phyloP scores from a whole-genome alignment of 2,113 vertebrate species.

The Pongo pygmaeus region DNA sequence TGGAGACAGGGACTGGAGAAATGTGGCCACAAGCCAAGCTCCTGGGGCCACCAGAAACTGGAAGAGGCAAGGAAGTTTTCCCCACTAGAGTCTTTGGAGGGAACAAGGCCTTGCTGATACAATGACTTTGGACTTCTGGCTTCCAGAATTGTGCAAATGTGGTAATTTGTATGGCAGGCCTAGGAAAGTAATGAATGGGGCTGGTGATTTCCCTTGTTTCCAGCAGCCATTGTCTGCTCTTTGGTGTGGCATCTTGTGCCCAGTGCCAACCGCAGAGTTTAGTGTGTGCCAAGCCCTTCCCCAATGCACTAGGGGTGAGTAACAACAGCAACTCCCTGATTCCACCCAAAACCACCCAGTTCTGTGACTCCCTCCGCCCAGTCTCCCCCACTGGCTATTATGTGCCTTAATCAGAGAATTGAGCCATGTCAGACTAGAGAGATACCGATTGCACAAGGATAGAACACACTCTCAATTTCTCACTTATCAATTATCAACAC shows the following conservation, averaged over 20 bases:
- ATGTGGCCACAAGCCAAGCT: background rate
- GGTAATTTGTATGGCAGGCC: background rate
- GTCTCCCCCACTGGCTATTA: background rate
- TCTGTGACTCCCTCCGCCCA: too few relatives aligned
- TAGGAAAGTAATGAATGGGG: background rate
- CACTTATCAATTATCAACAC: rapidly evolving
- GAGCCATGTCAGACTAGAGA: background rate
- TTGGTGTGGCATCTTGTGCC: background rate
- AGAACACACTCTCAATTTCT: background rate
- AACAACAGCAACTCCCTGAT: rapidly evolving
- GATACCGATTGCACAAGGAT: background rate
- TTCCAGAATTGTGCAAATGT: background rate
- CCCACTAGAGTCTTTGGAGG: background rate
- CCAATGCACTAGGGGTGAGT: background rate
- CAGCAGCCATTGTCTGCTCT: rapidly evolving
- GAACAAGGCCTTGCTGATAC: background rate
- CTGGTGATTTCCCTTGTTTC: background rate
- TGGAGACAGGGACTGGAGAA: background rate
- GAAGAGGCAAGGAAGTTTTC: background rate
- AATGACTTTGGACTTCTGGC: background rate
- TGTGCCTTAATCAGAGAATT: background rate
- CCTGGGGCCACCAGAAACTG: background rate
- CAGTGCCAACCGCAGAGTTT: background rate
- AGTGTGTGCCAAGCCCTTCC: too few relatives aligned
- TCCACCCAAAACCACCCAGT: too few relatives aligned